Evolutionary conservation across 2,797 vertebrate genomes (phyloP).

Genomic region (Staurois parvus): DNA sequence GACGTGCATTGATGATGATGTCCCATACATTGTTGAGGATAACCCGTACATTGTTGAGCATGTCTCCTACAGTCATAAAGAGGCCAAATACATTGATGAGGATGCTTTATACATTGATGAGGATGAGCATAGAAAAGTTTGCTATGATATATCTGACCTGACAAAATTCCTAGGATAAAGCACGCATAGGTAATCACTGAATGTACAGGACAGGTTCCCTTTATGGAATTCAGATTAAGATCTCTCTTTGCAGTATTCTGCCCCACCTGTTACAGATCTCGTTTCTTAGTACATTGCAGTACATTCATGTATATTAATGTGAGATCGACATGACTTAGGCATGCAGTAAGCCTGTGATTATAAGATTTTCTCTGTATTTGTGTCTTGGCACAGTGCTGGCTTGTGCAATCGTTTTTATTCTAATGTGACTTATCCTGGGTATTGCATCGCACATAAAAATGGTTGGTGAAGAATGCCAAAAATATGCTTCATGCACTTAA

Average conservation of each 20-base stretch:
- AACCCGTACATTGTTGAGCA: too few relatives aligned
- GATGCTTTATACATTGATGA: too few relatives aligned
- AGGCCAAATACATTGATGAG: too few relatives aligned
- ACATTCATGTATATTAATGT: constrained; percentile 28
- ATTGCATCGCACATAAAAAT: background rate
- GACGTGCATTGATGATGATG: too few relatives aligned
- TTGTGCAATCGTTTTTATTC: constrained; percentile 6
- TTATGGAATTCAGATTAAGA: background rate
- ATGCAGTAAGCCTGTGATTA: constrained; percentile 27
- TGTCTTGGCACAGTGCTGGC: constrained; percentile 6
- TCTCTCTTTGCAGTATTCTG: background rate
- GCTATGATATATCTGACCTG: too few relatives aligned
- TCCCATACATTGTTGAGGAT: too few relatives aligned
- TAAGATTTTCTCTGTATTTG: constrained; percentile 2
- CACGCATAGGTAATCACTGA: background rate
- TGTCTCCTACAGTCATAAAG: too few relatives aligned
- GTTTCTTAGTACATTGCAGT: background rate
- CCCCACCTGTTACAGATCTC: constrained; percentile 35
- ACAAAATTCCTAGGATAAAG: too few relatives aligned
- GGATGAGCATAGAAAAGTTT: too few relatives aligned
- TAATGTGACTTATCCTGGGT: background rate
- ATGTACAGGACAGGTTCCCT: background rate
- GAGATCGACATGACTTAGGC: constrained; percentile 25
- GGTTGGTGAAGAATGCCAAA: background rate
- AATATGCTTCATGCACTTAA: too few relatives aligned